Conservation (phyloP, 1,140 invertebrate genomes). For the Laodelphax striatellus region DNA sequence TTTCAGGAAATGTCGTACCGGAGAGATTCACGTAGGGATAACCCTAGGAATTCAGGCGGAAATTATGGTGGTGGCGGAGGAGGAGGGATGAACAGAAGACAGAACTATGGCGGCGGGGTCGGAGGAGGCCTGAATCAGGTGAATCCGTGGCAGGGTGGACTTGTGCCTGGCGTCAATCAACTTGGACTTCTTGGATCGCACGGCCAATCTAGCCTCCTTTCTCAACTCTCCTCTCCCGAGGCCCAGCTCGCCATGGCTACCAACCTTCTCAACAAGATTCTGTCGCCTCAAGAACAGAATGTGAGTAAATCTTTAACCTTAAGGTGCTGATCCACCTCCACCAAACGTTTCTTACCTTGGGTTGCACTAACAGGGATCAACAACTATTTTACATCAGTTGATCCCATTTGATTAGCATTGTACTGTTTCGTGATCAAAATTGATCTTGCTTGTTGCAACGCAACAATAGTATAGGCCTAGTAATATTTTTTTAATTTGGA, state of each 20-base stretch:
- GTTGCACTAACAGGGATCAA: no score
- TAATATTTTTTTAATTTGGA: no score
- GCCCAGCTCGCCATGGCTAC: slow-evolving; percentile 37
- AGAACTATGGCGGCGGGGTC: slow-evolving; percentile 13
- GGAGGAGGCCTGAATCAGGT: slow-evolving; percentile 24
- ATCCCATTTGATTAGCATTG: no score
- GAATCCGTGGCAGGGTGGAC: slow-evolving; percentile 38
- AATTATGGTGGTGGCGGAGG: slow-evolving; percentile 20
- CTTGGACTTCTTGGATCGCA: slow-evolving; percentile 35
- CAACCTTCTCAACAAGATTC: slow-evolving; percentile 34
- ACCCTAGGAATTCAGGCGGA: slow-evolving; percentile 26
- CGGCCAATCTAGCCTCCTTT: slow-evolving; percentile 30
- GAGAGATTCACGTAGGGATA: slow-evolving; percentile 33
- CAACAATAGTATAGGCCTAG: no score
- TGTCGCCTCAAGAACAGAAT: slow-evolving; percentile 33
- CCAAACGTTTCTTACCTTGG: no score
- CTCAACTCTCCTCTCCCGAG: slow-evolving; percentile 33
- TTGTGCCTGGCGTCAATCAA: slow-evolving; percentile 32
- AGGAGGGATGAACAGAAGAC: slow-evolving; percentile 7
- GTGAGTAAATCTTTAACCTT: slow-evolving; percentile 7
- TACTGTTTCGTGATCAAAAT: no score
- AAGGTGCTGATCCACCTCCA: no score
- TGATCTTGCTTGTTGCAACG: no score
- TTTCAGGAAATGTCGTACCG: slow-evolving; percentile 30
- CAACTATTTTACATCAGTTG: no score